Evolutionary conservation across 2,797 vertebrate genomes (phyloP).

Genomic region (Sebastes hubbsi): DNA sequence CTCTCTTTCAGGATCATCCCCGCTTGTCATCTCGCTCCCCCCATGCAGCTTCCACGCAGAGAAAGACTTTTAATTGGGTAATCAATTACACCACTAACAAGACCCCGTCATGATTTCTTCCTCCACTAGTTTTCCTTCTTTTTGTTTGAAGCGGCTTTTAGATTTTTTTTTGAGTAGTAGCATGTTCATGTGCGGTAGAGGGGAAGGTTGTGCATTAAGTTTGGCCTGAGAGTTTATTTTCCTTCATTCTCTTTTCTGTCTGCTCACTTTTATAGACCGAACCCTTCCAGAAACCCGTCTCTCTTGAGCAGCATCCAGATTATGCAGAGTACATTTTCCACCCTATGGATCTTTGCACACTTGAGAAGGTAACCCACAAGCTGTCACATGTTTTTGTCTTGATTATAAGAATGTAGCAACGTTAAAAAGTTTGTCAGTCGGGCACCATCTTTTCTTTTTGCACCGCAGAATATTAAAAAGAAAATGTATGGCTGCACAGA

Average conservation of each 20-base stretch:
- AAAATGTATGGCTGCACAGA: slow-evolving; percentile 99
- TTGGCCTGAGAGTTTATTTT: slow-evolving; percentile 14
- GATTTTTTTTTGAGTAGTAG: slow-evolving; percentile 36
- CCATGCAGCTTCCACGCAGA: slow-evolving; percentile 83
- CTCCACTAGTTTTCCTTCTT: slow-evolving; percentile 64
- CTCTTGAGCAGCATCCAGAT: slow-evolving; percentile 97
- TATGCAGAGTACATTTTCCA: slow-evolving; percentile 99
- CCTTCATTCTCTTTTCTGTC: slow-evolving; percentile 33
- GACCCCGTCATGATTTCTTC: slow-evolving; percentile 75
- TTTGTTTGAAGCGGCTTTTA: slow-evolving; percentile 68
- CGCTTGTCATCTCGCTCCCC: slow-evolving; percentile 83
- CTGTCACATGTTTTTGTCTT: not conserved
- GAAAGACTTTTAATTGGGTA: slow-evolving; percentile 88
- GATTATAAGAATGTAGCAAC: not conserved
- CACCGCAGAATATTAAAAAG: slow-evolving; percentile 95
- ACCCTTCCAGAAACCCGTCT: slow-evolving; percentile 98
- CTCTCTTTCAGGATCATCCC: slow-evolving; percentile 83
- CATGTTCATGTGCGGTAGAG: slow-evolving; percentile 53
- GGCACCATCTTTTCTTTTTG: slow-evolving; percentile 26
- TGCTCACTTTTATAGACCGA: slow-evolving; percentile 86
- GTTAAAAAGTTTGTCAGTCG: not conserved
- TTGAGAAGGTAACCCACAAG: slow-evolving; percentile 90
- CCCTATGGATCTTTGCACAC: slow-evolving; percentile 97
- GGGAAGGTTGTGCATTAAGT: slow-evolving; percentile 19
- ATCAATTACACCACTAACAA: slow-evolving; percentile 83